Conservation (phyloP, 2,888 invertebrate genomes). For the Pyrochroa serraticornis region DNA sequence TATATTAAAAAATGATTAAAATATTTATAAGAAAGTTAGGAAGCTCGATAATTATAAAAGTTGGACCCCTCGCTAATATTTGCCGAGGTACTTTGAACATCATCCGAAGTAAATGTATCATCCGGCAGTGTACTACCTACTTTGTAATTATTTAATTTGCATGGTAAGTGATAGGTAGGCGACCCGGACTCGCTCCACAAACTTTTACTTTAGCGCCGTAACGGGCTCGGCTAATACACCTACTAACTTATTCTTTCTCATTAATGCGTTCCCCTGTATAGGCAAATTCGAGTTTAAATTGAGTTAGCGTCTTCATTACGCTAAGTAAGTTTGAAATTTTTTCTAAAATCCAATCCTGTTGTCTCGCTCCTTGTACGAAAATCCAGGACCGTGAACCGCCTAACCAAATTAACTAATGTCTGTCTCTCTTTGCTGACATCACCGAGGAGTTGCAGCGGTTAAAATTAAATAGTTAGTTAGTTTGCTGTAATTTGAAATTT, state of each 20-base stretch:
- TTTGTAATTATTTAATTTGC: constrained; percentile 59
- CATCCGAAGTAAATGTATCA: constrained; percentile 49
- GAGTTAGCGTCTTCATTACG: constrained; percentile 53
- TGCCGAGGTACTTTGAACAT: constrained; percentile 49
- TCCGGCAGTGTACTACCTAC: constrained; percentile 49
- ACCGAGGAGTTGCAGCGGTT: constrained; percentile 14
- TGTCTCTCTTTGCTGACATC: neutral
- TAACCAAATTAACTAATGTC: too few relatives aligned
- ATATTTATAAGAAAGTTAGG: constrained; percentile 52
- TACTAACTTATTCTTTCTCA: constrained; percentile 55
- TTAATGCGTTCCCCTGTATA: constrained; percentile 48
- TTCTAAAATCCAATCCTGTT: constrained; percentile 43
- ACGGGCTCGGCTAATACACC: constrained; percentile 36
- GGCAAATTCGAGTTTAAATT: constrained; percentile 51
- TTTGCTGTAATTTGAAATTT: neutral
- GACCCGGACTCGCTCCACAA: constrained; percentile 45
- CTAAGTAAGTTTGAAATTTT: constrained; percentile 50
- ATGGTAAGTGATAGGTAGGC: constrained; percentile 56
- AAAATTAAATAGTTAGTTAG: constrained; percentile 12
- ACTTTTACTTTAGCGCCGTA: constrained; percentile 46
- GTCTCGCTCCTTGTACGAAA: constrained; percentile 24
- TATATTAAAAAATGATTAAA: constrained; percentile 46
- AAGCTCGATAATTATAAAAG: constrained; percentile 53
- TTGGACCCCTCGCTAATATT: constrained; percentile 48
- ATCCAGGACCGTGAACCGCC: neutral